These are phyloP conservation scores for Malurus leucopterus DNA, from an alignment of 2,797 vertebrate genomes.

Conservation along the genomic window DNA sequence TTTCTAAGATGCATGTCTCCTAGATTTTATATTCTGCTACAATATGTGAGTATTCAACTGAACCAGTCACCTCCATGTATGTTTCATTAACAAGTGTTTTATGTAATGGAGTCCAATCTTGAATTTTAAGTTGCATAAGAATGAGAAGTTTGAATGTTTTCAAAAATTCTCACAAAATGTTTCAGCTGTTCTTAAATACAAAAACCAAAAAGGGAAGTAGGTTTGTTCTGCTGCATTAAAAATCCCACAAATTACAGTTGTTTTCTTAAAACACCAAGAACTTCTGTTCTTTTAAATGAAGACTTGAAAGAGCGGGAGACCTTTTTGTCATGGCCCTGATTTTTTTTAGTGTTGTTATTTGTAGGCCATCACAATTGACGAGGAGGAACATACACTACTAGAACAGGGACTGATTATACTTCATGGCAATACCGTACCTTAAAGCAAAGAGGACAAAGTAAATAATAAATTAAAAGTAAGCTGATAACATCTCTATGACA, in stretches of 20 bases:
- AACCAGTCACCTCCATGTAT: neutral
- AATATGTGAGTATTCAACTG: neutral
- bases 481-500: neutral
- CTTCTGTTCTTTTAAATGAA: neutral
- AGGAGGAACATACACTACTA: neutral
- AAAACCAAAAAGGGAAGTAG: neutral
- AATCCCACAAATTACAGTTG: neutral
- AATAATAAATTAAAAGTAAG: neutral
- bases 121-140: neutral
- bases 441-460: neutral
- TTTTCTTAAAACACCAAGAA: neutral
- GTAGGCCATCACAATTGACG: neutral
- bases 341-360: neutral
- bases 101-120: neutral
- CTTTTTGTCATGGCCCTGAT: neutral
- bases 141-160: neutral
- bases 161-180: neutral
- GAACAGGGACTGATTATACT: neutral
- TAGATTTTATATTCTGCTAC: neutral
- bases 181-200: neutral
- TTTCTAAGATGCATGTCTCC: neutral
- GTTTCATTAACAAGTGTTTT: neutral
- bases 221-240: neutral
- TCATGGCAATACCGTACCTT: neutral
- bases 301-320: neutral